Conservation (phyloP, 2,113 vertebrate species). For the Otus sunia region DNA sequence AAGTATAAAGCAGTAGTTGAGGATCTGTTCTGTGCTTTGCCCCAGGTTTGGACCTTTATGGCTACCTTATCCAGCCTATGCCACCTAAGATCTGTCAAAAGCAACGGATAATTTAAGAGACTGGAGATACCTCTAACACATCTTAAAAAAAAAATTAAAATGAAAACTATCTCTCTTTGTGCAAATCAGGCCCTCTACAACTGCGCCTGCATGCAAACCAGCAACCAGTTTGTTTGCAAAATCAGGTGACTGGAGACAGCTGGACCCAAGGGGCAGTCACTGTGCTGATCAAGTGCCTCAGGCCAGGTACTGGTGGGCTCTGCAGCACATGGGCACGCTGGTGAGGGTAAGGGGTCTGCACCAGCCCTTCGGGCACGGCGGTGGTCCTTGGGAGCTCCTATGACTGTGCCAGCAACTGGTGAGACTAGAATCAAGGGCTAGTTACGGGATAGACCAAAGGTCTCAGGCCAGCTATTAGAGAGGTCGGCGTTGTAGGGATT, state of each 20-base stretch:
- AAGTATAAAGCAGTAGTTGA: not conserved
- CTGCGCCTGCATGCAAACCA: not conserved
- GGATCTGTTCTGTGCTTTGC: not conserved
- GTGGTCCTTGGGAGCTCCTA: not conserved
- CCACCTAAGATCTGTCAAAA: not conserved
- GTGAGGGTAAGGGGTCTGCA: too few species aligned
- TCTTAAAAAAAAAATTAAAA: not conserved
- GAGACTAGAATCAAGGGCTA: not conserved
- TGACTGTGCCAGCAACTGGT: not conserved
- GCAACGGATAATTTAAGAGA: not conserved
- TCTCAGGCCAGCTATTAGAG: not conserved
- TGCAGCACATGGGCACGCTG: rapidly evolving
- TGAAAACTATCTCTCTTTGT: not conserved
- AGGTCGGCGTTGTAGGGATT: rapidly evolving
- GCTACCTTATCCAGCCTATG: not conserved
- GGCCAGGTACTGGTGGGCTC: not conserved
- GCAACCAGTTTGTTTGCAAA: not conserved
- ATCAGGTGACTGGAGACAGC: not conserved
- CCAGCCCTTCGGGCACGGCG: not conserved
- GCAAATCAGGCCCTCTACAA: not conserved
- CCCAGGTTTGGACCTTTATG: not conserved
- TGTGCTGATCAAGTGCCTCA: not conserved
- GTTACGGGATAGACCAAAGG: not conserved
- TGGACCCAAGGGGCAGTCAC: not conserved
- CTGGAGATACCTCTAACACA: not conserved